Percentiles rank a stretch among this genome's conserved stretches.
These are phyloP conservation scores for Patella ulyssiponensis DNA, from an alignment of 2,888 invertebrate genomes.

Conservation along the genomic window DNA sequence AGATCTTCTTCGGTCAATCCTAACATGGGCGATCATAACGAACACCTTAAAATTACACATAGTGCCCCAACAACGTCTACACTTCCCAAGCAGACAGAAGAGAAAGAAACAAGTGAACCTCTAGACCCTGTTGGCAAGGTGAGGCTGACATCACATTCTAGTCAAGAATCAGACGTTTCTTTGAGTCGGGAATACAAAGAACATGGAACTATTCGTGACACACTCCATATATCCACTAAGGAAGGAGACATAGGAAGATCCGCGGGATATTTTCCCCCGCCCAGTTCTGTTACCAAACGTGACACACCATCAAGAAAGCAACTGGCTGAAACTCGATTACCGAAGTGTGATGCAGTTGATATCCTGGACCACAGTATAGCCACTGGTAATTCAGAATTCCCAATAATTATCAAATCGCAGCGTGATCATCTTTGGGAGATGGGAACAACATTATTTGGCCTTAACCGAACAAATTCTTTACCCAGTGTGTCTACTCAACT, in stretches of 20 bases:
- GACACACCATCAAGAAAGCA: background rate
- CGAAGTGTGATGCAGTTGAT: constrained; percentile 3
- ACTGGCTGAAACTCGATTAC: background rate
- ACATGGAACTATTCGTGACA: too few relatives aligned
- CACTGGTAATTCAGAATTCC: background rate
- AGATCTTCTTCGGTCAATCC: too few relatives aligned
- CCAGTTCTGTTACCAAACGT: background rate
- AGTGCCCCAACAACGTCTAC: too few relatives aligned
- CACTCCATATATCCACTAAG: background rate
- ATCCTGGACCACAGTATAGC: background rate
- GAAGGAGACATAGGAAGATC: background rate
- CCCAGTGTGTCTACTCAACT: background rate
- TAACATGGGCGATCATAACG: too few relatives aligned
- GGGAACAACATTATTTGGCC: background rate
- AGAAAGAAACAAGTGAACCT: too few relatives aligned
- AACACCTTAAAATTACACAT: too few relatives aligned
- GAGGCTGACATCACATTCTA: too few relatives aligned
- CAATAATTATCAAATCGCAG: background rate
- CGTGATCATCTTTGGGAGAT: background rate
- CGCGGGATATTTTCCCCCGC: background rate
- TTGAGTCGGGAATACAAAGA: background rate
- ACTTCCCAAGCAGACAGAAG: too few relatives aligned
- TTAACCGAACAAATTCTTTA: background rate
- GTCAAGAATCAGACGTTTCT: background rate
- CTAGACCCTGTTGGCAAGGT: too few relatives aligned